Percentiles rank a stretch among this genome's conserved stretches.
phyloP scores from a whole-genome alignment of 2,113 vertebrate species.

The Micronycteris hirsuta region DNA sequence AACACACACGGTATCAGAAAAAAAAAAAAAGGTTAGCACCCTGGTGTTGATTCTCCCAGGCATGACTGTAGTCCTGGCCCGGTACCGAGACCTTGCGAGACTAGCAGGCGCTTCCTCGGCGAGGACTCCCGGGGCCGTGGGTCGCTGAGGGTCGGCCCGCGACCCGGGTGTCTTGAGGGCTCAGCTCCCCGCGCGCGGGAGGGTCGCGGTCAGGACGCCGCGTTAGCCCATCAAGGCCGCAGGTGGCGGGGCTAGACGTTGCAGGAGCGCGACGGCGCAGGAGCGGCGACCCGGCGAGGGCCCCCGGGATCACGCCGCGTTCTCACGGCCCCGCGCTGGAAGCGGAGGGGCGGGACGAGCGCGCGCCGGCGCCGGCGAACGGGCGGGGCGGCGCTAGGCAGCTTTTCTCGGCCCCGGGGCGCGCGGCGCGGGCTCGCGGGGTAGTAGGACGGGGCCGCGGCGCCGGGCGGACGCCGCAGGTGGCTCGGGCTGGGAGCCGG shows the following conservation, averaged over 20 bases:
- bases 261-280: rapidly evolving
- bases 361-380: not conserved
- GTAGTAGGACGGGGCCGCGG: not conserved
- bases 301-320: rapidly evolving
- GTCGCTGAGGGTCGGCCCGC: not conserved
- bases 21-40: not conserved
- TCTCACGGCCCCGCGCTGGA: rapidly evolving
- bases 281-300: rapidly evolving
- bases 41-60: not conserved
- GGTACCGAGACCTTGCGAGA: no score
- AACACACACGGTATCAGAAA: not conserved
- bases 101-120: not conserved
- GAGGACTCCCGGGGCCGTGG: not conserved
- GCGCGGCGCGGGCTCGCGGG: constrained; percentile 41
- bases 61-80: rapidly evolving
- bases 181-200: not conserved
- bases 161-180: no score
- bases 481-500: not conserved
- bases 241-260: rapidly evolving
- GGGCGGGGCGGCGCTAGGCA: not conserved
- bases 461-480: constrained; percentile 18
- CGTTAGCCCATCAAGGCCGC: not conserved
- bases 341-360: not conserved
- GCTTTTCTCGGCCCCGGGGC: not conserved
- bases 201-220: no score